A percentile compares a stretch with the other conserved stretches of the same genome.
Conservation (phyloP, 2,888 invertebrate species). For the Maniola hyperantus region DNA sequence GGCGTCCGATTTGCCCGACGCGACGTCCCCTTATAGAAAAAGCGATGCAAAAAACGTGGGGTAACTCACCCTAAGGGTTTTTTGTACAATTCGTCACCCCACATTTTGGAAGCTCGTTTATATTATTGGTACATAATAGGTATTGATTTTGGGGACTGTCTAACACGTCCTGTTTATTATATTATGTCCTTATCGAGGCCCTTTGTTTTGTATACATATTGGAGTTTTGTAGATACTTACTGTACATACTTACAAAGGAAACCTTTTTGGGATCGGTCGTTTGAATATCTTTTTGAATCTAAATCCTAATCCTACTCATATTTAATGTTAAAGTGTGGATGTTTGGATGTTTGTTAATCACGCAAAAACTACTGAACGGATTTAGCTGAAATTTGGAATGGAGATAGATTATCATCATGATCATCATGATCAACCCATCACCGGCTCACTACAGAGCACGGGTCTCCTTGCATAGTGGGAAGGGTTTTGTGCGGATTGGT, state of each 20-base stretch:
- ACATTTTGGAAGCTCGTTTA: constrained; percentile 55
- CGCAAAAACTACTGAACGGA: too few species aligned
- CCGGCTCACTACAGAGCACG: too few species aligned
- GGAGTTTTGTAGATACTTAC: background rate
- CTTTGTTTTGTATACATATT: constrained; percentile 1
- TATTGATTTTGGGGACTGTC: constrained; percentile 63
- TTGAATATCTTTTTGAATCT: background rate
- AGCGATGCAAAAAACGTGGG: constrained; percentile 54
- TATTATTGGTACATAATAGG: constrained; percentile 66
- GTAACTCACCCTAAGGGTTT: constrained; percentile 63
- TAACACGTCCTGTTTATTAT: constrained; percentile 26
- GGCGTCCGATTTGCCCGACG: constrained; percentile 53
- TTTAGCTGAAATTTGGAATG: too few species aligned
- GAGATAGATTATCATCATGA: too few species aligned
- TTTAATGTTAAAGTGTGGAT: too few species aligned
- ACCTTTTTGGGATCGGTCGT: background rate
- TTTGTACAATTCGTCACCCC: constrained; percentile 56
- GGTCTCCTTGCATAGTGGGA: too few species aligned
- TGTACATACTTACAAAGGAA: background rate
- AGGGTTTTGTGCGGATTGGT: too few species aligned
- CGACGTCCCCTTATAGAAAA: constrained; percentile 40
- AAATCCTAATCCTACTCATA: too few species aligned
- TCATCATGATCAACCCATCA: too few species aligned
- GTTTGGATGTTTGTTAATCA: too few species aligned
- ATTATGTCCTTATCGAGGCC: constrained; percentile 16